Evolutionary conservation across 1,140 invertebrate species (phyloP).

Genomic region (Pseudoatta argentina): DNA sequence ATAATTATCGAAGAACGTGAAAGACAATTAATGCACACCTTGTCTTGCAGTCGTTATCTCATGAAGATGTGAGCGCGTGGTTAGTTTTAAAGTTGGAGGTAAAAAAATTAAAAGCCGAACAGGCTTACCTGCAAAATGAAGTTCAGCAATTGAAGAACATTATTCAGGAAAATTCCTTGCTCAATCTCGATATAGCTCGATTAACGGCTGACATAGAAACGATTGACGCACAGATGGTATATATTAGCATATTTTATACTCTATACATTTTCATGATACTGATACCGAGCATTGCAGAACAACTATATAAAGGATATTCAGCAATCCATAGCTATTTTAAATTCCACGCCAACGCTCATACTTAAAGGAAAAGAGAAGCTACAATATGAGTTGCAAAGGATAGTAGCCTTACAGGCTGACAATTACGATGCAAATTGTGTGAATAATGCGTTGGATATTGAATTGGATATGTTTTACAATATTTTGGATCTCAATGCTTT

Average conservation of each 20-base stretch:
- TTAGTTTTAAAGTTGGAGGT: slow-evolving; percentile 78
- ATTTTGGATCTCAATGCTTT: slow-evolving; percentile 78
- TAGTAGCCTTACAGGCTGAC: slow-evolving; percentile 68
- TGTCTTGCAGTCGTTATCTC: slow-evolving; percentile 38
- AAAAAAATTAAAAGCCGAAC: slow-evolving; percentile 75
- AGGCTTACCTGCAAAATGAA: slow-evolving; percentile 76
- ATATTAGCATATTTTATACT: slow-evolving; percentile 38
- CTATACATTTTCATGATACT: neutral
- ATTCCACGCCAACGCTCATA: slow-evolving; percentile 69
- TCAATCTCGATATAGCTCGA: slow-evolving; percentile 60
- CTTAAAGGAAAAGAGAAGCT: slow-evolving; percentile 73
- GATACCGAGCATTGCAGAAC: slow-evolving; percentile 62
- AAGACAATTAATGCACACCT: neutral
- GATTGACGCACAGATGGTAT: slow-evolving; percentile 73
- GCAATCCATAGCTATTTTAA: slow-evolving; percentile 75
- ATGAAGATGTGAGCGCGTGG: slow-evolving; percentile 76
- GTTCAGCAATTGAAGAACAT: slow-evolving; percentile 71
- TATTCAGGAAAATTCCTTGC: slow-evolving; percentile 46
- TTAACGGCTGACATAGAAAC: slow-evolving; percentile 73
- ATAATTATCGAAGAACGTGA: slow-evolving; percentile 21
- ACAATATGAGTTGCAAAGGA: slow-evolving; percentile 68
- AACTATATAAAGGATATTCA: slow-evolving; percentile 74
- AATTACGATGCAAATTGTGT: slow-evolving; percentile 68
- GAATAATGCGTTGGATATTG: slow-evolving; percentile 70
- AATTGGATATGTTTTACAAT: slow-evolving; percentile 79